A percentile compares a stretch with the other conserved stretches of the same genome.
Conservation (phyloP, 1,140 invertebrate species). For the Orchesella cincta region DNA sequence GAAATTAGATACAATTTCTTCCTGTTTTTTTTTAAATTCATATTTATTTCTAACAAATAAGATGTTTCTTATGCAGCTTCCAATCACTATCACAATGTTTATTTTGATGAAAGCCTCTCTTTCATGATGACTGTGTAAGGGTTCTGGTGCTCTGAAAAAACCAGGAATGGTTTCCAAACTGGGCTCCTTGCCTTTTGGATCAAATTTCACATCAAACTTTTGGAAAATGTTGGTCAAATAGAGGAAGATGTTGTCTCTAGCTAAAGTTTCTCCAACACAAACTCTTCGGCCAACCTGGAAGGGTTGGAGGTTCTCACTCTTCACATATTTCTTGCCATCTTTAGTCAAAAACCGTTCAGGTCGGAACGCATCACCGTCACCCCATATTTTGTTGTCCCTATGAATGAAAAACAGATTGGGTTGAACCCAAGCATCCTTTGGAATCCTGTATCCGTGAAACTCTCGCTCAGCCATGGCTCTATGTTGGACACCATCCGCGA, state of each 20-base stretch:
- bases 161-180: neutral
- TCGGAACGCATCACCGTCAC: slow-evolving; percentile 53
- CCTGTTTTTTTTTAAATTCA: no score
- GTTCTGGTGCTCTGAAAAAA: neutral
- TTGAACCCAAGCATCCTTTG: slow-evolving; percentile 31
- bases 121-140: neutral
- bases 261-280: slow-evolving; percentile 35
- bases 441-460: neutral
- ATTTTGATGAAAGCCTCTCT: no score
- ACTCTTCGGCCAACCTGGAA: slow-evolving; percentile 51
- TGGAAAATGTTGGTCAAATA: slow-evolving; percentile 12
- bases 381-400: neutral
- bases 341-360: slow-evolving; percentile 52
- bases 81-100: no score
- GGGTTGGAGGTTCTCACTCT: slow-evolving; percentile 45
- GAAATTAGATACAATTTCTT: no score
- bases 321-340: neutral
- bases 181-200: neutral
- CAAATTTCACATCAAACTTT: neutral
- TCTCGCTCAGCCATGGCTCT: neutral
- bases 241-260: neutral
- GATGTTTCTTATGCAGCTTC: no score
- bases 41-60: no score
- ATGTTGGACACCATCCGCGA: slow-evolving; percentile 39
- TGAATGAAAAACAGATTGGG: slow-evolving; percentile 24